phyloP scores from a whole-genome alignment of 2,797 vertebrate genomes.

The Malacoctenus gilli region DNA sequence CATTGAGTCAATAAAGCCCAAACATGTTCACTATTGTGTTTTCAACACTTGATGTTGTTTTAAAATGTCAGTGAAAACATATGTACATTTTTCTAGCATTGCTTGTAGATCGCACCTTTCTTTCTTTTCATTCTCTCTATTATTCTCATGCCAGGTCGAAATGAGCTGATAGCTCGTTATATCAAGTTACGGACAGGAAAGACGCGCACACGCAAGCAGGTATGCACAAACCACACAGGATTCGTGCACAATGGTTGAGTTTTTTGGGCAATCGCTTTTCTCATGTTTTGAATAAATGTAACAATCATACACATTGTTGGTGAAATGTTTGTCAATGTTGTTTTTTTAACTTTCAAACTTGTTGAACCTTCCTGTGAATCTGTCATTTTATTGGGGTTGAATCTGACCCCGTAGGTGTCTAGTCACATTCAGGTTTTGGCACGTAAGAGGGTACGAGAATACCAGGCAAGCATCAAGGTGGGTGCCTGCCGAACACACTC shows the following conservation, averaged over 20 bases:
- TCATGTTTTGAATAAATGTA: too few relatives aligned
- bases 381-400: conserved; percentile 56
- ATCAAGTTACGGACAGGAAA: conserved; percentile 95
- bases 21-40: too few relatives aligned
- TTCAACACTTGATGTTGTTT: too few relatives aligned
- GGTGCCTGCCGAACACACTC: conserved; percentile 51
- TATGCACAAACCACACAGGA: too few relatives aligned
- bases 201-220: conserved; percentile 95
- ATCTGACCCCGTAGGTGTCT: conserved; percentile 88
- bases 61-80: too few relatives aligned
- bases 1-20: too few relatives aligned
- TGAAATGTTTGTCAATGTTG: too few relatives aligned
- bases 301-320: too few relatives aligned
- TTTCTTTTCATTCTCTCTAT: not conserved
- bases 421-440: conserved; percentile 99
- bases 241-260: too few relatives aligned
- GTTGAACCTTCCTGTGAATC: conserved; percentile 36
- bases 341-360: not conserved
- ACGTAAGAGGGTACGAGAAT: conserved; percentile 98
- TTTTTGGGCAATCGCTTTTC: too few relatives aligned
- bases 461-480: conserved; percentile 99
- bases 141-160: conserved; percentile 83
- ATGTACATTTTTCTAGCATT: not conserved
- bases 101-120: too few relatives aligned
- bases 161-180: conserved; percentile 95